Evolutionary conservation across 2,113 vertebrate genomes (phyloP).

Genomic region (Corythornis vintsioides): DNA sequence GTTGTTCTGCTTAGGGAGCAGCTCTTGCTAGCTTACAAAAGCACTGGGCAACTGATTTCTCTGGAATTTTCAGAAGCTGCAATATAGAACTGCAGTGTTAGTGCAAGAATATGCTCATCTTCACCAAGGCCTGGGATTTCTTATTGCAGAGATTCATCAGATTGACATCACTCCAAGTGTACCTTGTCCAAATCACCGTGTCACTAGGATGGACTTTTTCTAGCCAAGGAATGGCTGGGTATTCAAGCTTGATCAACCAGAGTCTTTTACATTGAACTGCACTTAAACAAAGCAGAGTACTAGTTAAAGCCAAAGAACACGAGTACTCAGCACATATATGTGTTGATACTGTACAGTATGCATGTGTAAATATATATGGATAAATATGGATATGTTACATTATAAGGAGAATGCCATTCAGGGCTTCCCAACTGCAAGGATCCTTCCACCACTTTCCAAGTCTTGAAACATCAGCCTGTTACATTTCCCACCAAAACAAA

Average conservation of each 20-base stretch:
- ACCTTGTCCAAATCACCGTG: background rate
- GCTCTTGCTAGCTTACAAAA: slow-evolving; percentile 49
- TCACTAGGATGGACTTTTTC: background rate
- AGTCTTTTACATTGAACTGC: slow-evolving; percentile 32
- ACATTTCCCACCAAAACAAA: background rate
- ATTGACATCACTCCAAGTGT: background rate
- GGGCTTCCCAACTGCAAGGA: slow-evolving; percentile 12
- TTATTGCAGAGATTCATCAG: background rate
- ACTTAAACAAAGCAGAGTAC: slow-evolving; percentile 64
- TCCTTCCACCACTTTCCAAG: background rate
- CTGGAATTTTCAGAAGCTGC: slow-evolving; percentile 49
- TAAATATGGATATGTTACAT: slow-evolving; percentile 48
- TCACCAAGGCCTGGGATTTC: slow-evolving; percentile 40
- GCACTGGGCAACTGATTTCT: background rate
- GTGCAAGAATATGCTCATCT: slow-evolving; percentile 12
- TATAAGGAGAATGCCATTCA: slow-evolving; percentile 19
- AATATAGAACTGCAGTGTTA: slow-evolving; percentile 36
- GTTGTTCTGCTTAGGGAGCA: slow-evolving; percentile 36
- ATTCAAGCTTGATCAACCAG: slow-evolving; percentile 48
- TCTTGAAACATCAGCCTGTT: background rate
- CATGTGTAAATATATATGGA: slow-evolving; percentile 10
- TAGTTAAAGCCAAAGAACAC: slow-evolving; percentile 55
- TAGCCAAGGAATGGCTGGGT: slow-evolving; percentile 16
- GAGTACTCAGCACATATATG: slow-evolving; percentile 48
- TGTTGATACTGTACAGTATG: slow-evolving; percentile 40